Evolutionary conservation across 2,113 vertebrate species (phyloP).

Genomic region (Salvator merianae): DNA sequence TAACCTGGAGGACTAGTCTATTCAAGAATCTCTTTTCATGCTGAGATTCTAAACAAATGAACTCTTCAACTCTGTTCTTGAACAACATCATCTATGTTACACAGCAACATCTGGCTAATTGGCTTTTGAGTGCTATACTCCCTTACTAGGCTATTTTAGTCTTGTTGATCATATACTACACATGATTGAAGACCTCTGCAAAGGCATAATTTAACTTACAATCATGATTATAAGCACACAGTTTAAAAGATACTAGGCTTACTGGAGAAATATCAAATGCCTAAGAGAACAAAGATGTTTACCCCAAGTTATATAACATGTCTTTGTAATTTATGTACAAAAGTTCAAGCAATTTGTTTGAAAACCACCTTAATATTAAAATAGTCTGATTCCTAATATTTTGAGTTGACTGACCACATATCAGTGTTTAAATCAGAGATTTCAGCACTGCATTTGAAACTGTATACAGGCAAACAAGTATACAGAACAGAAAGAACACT

Average conservation of each 20-base stretch:
- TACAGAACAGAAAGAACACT: not conserved
- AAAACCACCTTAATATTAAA: not conserved
- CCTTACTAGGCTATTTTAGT: conserved; percentile 48
- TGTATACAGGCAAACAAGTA: not conserved
- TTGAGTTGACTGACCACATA: not conserved
- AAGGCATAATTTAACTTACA: conserved; percentile 1
- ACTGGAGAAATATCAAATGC: not conserved
- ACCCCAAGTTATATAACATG: not conserved
- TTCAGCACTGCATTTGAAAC: not conserved
- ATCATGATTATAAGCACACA: conserved; percentile 5
- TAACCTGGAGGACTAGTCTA: not conserved
- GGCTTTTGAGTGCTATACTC: conserved; percentile 56
- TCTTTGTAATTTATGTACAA: rapidly evolving
- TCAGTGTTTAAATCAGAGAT: not conserved
- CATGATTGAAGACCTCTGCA: not conserved
- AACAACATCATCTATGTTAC: not conserved
- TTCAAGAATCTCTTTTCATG: not conserved
- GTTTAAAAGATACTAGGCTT: not conserved
- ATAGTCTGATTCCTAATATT: not conserved
- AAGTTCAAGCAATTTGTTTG: not conserved
- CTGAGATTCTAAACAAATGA: not conserved
- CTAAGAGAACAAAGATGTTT: not conserved
- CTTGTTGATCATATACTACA: conserved; percentile 39
- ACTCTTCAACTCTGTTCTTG: not conserved
- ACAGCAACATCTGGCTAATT: conserved; percentile 55